Evolutionary conservation across 1,140 invertebrate genomes (phyloP), one percentile per base, ranked within the genome.

Genomic region (Neodiprion virginianus): DNA sequence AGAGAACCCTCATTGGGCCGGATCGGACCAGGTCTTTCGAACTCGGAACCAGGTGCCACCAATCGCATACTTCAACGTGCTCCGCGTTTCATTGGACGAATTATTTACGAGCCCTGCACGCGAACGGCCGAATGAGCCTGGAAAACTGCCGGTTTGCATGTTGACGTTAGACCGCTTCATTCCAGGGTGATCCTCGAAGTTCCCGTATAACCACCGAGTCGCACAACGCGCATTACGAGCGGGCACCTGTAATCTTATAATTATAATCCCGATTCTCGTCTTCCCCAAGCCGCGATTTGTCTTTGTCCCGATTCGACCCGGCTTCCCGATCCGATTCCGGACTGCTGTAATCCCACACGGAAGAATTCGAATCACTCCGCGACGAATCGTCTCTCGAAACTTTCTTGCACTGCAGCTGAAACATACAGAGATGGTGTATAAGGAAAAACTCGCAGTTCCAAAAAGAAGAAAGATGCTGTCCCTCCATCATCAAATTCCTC

Each of bases 1-100:
- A 84, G 80, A 78, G 80, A 76, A 78, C 66, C 73, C 53, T 61
- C 53, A 61, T 61, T 61, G 53, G 53, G 5, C 53, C 53, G 53
- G 11, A 17, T 61, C 11, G 53, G 53, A 4, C 11, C 53, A 61
- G 53, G 53, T 61, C 11, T 61, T 61, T 61, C n/a, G 53, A 61
- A 17, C 53, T 61, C 11, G 53, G n/a, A 61, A 61, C 53, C 53
- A 61, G 53, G 53, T 61, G 53, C 53, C 53, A 61, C 53, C 53
- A 61, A 61, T 61, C 53, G 53, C 53, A 61, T 17, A 61, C 53
- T 61, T 61, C 53, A 61, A 61, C 53, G 11, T 14, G 11, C n/a
- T 14, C 53, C n/a, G 11, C 53, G 53, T 17, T 61, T 61, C 53
- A 61, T 61, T 61, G 53, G 53, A 61, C 53, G 53, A 61, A 61